A percentile compares a stretch with the other conserved stretches of the same genome.
phyloP scores from a whole-genome alignment of 2,888 invertebrate species.

The Drosophila antonietae region DNA sequence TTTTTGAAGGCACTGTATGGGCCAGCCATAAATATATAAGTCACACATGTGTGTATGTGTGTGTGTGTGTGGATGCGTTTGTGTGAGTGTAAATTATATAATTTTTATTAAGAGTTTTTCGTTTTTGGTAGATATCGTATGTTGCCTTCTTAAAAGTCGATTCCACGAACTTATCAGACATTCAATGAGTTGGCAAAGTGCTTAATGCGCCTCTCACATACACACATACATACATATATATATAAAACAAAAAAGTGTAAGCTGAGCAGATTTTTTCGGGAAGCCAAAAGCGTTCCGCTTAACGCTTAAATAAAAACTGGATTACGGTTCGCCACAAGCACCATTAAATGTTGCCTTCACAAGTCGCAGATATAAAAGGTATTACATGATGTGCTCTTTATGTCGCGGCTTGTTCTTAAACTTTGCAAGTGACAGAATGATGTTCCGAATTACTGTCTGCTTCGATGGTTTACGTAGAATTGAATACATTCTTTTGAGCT shows the following conservation, averaged over 20 bases:
- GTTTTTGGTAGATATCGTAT: conserved; percentile 34
- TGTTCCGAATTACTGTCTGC: background rate
- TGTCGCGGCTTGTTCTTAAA: background rate
- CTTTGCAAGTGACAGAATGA: background rate
- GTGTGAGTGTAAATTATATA: conserved; percentile 51
- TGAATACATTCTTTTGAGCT: background rate
- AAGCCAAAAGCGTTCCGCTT: conserved; percentile 22
- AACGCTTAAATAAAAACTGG: conserved; percentile 37
- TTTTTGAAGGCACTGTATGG: conserved; percentile 52
- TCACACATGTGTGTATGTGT: conserved; percentile 22
- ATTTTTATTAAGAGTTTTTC: conserved; percentile 54
- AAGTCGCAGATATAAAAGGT: conserved; percentile 12
- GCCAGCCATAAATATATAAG: conserved; percentile 54
- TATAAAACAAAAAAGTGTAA: conserved; percentile 18
- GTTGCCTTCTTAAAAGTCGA: conserved; percentile 48
- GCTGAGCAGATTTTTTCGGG: conserved; percentile 32
- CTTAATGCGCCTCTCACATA: conserved; percentile 28
- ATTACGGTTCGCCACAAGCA: conserved; percentile 30
- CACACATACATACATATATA: no score
- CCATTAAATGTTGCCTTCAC: conserved; percentile 24
- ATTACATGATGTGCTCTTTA: conserved; percentile 5
- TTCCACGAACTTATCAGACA: conserved; percentile 38
- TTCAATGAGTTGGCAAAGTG: conserved; percentile 57
- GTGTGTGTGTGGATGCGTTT: conserved; percentile 12
- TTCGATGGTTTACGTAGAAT: background rate